Conservation (phyloP, 2,888 invertebrate species). For the Leucozona laternaria region DNA sequence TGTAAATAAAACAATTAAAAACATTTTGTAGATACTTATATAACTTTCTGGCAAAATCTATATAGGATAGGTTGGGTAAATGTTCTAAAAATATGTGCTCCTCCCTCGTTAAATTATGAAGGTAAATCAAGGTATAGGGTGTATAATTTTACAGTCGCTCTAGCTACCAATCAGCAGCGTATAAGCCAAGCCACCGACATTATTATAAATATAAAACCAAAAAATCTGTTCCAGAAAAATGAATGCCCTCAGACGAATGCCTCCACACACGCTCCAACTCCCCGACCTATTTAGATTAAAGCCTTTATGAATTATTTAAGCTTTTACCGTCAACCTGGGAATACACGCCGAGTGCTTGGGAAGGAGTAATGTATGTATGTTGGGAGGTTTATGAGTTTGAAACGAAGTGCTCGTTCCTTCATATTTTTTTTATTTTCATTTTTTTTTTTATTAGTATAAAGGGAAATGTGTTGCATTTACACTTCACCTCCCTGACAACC, state of each 20-base stretch:
- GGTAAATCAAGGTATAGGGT: background rate
- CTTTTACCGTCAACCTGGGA: conserved; percentile 62
- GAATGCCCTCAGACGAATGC: conserved; percentile 42
- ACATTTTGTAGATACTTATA: conserved; percentile 23
- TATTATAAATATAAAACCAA: conserved; percentile 30
- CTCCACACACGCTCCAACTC: conserved; percentile 34
- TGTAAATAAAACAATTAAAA: conserved; percentile 59
- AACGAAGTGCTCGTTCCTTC: conserved; percentile 28
- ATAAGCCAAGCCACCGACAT: conserved; percentile 8
- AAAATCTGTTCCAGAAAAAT: conserved; percentile 57
- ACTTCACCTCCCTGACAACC: conserved; percentile 48
- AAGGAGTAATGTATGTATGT: background rate
- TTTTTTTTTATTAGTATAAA: conserved; percentile 52
- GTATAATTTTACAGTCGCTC: background rate
- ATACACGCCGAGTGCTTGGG: background rate
- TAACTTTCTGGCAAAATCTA: conserved; percentile 15
- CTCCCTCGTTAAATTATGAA: conserved; percentile 4
- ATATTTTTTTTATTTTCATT: conserved; percentile 4
- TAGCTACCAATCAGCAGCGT: conserved; percentile 17
- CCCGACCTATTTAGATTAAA: conserved; percentile 71
- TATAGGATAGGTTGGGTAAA: conserved; percentile 16
- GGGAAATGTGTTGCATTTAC: conserved; percentile 66
- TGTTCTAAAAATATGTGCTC: too few species aligned
- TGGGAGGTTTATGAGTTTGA: conserved; percentile 27
- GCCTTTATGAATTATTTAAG: conserved; percentile 74